These are phyloP conservation scores for Lepidotrigona ventralis DNA, from an alignment of 1,140 invertebrate genomes.

Conservation along the genomic window DNA sequence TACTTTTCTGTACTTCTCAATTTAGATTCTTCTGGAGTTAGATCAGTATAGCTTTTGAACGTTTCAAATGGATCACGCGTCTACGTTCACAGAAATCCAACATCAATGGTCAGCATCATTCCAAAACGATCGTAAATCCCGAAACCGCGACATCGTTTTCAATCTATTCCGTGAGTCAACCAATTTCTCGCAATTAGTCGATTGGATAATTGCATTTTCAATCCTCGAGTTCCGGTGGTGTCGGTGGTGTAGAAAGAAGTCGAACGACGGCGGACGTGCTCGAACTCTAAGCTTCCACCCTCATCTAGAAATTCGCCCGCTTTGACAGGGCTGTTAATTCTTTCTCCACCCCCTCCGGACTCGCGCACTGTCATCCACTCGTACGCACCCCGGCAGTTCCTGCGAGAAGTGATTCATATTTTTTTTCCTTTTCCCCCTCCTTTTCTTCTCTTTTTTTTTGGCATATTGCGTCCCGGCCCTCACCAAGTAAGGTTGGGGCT, in stretches of 20 bases:
- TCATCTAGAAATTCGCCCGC: slow-evolving; percentile 47
- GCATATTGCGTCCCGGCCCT: slow-evolving; percentile 74
- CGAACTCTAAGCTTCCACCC: slow-evolving; percentile 31
- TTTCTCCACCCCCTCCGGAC: slow-evolving; percentile 35
- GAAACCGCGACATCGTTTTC: background rate
- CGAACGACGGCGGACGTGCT: slow-evolving; percentile 29
- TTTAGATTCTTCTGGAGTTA: too few species aligned
- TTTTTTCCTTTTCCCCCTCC: slow-evolving; percentile 49
- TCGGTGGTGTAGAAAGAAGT: background rate
- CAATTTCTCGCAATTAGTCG: slow-evolving; percentile 4
- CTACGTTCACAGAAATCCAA: background rate
- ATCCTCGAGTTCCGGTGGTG: background rate
- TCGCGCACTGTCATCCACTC: slow-evolving; percentile 46
- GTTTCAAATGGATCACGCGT: background rate
- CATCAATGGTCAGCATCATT: background rate
- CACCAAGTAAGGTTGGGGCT: slow-evolving; percentile 74
- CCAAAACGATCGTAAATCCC: background rate
- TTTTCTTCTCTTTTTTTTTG: slow-evolving; percentile 60
- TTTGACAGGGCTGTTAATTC: slow-evolving; percentile 62
- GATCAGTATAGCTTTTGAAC: background rate
- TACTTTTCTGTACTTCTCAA: too few species aligned
- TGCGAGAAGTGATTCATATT: slow-evolving; percentile 73
- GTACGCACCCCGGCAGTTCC: slow-evolving; percentile 50
- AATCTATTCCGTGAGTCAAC: background rate
- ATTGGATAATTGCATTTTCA: background rate